A percentile compares a stretch with the other conserved stretches of the same genome.
These are phyloP conservation scores for Leontocebus nigricollis DNA, from an alignment of 2,797 vertebrate genomes.

Conservation along the genomic window DNA sequence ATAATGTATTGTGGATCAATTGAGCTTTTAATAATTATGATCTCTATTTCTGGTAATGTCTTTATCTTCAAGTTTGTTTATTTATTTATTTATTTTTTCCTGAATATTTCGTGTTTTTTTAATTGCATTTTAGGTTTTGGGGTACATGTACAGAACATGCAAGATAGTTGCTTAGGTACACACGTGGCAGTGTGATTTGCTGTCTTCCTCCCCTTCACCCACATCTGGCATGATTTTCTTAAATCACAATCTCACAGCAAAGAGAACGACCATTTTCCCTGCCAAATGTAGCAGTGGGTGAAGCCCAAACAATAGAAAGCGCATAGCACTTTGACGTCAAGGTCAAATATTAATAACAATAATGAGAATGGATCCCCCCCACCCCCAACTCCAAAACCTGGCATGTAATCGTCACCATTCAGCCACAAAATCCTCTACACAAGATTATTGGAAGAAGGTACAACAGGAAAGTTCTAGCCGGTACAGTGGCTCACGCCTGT, in stretches of 20 bases:
- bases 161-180: too few relatives aligned
- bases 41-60: background rate
- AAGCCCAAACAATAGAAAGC: background rate
- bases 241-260: slow-evolving; percentile 18
- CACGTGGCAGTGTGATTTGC: too few relatives aligned
- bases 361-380: background rate
- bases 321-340: background rate
- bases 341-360: slow-evolving; percentile 8
- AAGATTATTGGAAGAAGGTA: background rate
- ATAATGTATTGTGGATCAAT: background rate
- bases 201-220: too few relatives aligned
- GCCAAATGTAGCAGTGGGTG: background rate
- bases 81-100: too few relatives aligned
- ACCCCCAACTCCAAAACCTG: background rate
- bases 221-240: slow-evolving; percentile 3
- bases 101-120: too few relatives aligned
- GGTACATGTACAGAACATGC: too few relatives aligned
- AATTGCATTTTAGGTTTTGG: too few relatives aligned
- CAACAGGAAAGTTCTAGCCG: background rate
- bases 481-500: too few relatives aligned
- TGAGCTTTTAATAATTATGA: background rate
- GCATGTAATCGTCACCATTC: background rate
- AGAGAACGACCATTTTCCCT: background rate
- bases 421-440: background rate
- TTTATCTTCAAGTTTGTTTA: background rate